These are phyloP conservation scores for Scopus umbretta DNA, from an alignment of 2,113 vertebrate species.

Conservation along the genomic window DNA sequence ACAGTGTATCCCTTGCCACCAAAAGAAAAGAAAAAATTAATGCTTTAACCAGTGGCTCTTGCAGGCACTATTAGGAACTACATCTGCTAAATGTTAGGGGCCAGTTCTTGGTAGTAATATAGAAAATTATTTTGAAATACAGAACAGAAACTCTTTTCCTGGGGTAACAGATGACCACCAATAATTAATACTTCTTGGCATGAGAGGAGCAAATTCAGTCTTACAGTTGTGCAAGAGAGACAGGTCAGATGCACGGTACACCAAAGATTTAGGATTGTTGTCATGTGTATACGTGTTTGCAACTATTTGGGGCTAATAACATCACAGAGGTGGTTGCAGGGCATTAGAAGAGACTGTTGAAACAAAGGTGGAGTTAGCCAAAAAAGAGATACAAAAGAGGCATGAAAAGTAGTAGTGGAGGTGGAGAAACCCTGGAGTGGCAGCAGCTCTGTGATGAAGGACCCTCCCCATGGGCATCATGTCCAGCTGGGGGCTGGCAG, in stretches of 20 bases:
- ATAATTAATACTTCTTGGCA: neutral
- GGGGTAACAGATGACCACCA: neutral
- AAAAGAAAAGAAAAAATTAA: neutral
- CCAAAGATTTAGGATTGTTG: neutral
- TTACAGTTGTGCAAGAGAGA: neutral
- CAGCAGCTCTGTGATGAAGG: neutral
- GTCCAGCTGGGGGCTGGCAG: rapidly evolving
- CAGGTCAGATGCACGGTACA: rapidly evolving
- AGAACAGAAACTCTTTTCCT: neutral
- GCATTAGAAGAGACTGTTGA: neutral
- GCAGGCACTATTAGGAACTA: neutral
- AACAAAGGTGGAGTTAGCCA: neutral
- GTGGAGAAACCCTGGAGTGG: neutral
- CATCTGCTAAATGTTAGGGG: neutral
- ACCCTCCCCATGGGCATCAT: rapidly evolving
- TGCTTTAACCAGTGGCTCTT: neutral
- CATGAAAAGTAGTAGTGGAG: neutral
- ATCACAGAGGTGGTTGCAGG: neutral
- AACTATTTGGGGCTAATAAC: neutral
- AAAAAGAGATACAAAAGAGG: neutral
- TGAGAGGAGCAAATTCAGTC: neutral
- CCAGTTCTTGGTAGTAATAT: neutral
- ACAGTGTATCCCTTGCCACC: neutral
- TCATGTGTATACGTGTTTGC: neutral
- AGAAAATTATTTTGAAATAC: neutral